These are phyloP conservation scores for Thymelicus lineola DNA, from an alignment of 2,888 invertebrate species.

Conservation along the genomic window DNA sequence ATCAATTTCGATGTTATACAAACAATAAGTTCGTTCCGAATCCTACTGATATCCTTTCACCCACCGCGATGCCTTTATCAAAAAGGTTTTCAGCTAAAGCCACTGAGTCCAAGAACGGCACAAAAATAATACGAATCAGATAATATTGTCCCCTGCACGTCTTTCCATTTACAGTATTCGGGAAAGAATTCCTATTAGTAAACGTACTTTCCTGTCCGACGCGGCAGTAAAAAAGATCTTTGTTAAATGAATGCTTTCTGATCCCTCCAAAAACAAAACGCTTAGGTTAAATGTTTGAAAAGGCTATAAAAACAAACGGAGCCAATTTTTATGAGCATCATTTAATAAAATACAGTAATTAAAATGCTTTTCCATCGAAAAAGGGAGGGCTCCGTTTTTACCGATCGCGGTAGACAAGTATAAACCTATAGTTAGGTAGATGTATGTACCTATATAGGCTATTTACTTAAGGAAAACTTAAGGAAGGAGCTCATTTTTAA, in stretches of 20 bases:
- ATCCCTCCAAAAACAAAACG: constrained; percentile 65
- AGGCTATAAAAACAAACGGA: constrained; percentile 65
- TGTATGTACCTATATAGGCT: too few relatives aligned
- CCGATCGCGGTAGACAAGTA: neutral
- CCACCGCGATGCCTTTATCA: constrained; percentile 51
- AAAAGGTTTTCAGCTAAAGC: constrained; percentile 67
- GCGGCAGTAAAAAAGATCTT: constrained; percentile 74
- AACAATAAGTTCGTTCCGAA: constrained; percentile 44
- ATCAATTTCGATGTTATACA: constrained; percentile 39
- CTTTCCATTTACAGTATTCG: constrained; percentile 77
- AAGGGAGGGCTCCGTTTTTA: neutral
- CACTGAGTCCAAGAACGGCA: constrained; percentile 64
- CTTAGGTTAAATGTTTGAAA: constrained; percentile 66
- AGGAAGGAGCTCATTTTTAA: too few relatives aligned
- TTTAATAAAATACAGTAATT: constrained; percentile 44
- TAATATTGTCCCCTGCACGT: constrained; percentile 74
- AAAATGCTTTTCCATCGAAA: neutral
- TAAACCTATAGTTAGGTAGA: neutral
- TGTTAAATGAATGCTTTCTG: constrained; percentile 73
- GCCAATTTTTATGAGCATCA: constrained; percentile 56
- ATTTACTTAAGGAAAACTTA: too few relatives aligned
- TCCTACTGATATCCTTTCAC: constrained; percentile 42
- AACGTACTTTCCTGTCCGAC: constrained; percentile 75
- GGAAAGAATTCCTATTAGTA: constrained; percentile 78
- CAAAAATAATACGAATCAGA: constrained; percentile 77